A percentile compares a stretch with the other conserved stretches of the same genome.
These are phyloP conservation scores for Rissa tridactyla DNA, from an alignment of 2,113 vertebrate species.

Conservation along the genomic window DNA sequence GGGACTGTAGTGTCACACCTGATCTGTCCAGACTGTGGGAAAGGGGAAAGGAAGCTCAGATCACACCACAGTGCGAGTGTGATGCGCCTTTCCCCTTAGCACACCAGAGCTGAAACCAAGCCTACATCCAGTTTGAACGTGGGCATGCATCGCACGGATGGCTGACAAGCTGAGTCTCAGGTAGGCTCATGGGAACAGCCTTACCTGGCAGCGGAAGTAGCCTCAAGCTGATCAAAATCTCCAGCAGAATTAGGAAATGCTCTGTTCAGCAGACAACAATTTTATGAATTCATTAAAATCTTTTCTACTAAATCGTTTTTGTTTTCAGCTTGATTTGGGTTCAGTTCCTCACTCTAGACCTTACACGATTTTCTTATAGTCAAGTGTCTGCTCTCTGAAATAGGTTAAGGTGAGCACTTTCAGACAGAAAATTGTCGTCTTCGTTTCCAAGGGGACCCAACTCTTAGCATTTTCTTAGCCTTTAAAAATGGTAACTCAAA, in stretches of 20 bases:
- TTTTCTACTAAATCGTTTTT: neutral
- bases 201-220: neutral
- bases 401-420: neutral
- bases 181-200: neutral
- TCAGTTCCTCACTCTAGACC: neutral
- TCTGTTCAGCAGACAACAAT: neutral
- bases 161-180: neutral
- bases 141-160: accelerated
- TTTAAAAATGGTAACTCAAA: neutral
- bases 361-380: neutral
- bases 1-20: neutral
- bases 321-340: neutral
- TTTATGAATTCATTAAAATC: neutral
- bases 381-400: neutral
- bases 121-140: accelerated
- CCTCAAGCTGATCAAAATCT: neutral
- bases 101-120: neutral
- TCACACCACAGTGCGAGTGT: neutral
- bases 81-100: neutral
- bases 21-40: neutral
- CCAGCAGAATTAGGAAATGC: neutral
- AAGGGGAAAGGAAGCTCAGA: neutral
- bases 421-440: neutral
- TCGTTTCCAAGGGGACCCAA: neutral
- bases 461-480: neutral